Evolutionary conservation across 2,888 invertebrate genomes (phyloP).

Genomic region (Apocheima hispidaria): DNA sequence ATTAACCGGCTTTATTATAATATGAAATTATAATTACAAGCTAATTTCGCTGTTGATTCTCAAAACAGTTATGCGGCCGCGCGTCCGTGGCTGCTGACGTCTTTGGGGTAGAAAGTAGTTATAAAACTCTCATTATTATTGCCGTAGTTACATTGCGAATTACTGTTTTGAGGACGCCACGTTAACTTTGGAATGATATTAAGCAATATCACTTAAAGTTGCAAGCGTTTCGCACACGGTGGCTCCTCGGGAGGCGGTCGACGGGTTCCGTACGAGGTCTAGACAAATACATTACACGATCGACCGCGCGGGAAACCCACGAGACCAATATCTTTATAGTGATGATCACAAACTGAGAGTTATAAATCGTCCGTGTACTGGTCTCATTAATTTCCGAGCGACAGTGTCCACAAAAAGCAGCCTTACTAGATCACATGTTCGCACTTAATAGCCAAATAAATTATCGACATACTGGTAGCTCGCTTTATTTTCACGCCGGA

Average conservation of each 20-base stretch:
- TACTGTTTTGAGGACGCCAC: slow-evolving; percentile 55
- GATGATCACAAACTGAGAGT: slow-evolving; percentile 71
- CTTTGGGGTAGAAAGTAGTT: slow-evolving; percentile 76
- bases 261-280: slow-evolving; percentile 54
- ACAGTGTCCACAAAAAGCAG: slow-evolving; percentile 77
- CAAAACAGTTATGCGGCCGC: slow-evolving; percentile 77
- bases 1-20: slow-evolving; percentile 74
- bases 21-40: slow-evolving; percentile 84
- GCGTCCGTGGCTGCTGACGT: slow-evolving; percentile 59
- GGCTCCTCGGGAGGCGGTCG: slow-evolving; percentile 53
- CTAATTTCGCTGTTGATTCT: slow-evolving; percentile 80
- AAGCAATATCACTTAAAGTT: slow-evolving; percentile 80
- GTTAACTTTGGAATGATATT: slow-evolving; percentile 82
- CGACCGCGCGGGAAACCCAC: slow-evolving; percentile 79
- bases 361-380: slow-evolving; percentile 78
- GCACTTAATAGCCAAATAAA: slow-evolving; percentile 84
- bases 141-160: slow-evolving; percentile 59
- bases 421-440: slow-evolving; percentile 83
- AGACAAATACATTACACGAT: slow-evolving; percentile 70
- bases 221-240: slow-evolving; percentile 48
- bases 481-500: slow-evolving; percentile 77
- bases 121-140: slow-evolving; percentile 67
- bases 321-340: slow-evolving; percentile 72
- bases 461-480: slow-evolving; percentile 73
- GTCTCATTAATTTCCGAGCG: slow-evolving; percentile 82